phyloP scores from a whole-genome alignment of 2,797 vertebrate species.

The Poeciliopsis presidionis region DNA sequence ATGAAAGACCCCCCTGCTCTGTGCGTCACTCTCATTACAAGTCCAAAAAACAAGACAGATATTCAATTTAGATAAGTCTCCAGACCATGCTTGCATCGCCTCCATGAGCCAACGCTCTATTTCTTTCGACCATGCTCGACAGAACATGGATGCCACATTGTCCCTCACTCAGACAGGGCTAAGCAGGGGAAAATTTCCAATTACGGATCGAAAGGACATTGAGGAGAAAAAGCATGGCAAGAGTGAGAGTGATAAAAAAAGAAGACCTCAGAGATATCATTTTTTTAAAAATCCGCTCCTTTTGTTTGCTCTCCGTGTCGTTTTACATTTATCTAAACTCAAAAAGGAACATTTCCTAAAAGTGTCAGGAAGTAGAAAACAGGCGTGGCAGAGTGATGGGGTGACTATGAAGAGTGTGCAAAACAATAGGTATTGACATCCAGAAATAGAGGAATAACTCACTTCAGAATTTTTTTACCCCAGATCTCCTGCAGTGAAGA shows the following conservation, averaged over 20 bases:
- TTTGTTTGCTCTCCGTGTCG: constrained; percentile 54
- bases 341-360: constrained; percentile 60
- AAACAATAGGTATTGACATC: constrained; percentile 44
- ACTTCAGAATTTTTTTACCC: constrained; percentile 27
- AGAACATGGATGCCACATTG: constrained; percentile 78
- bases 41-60: constrained; percentile 83
- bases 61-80: constrained; percentile 87
- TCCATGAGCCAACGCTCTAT: constrained; percentile 80
- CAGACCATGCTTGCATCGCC: constrained; percentile 73
- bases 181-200: constrained; percentile 79
- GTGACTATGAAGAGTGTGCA: constrained; percentile 27
- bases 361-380: constrained; percentile 32
- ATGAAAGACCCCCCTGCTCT: constrained; percentile 71
- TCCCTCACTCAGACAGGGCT: constrained; percentile 73
- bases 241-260: constrained; percentile 43
- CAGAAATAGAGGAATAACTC: constrained; percentile 46
- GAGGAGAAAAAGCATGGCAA: constrained; percentile 58
- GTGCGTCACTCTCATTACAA: constrained; percentile 80
- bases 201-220: constrained; percentile 78
- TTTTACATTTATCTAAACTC: constrained; percentile 62
- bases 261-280: constrained; percentile 41
- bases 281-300: constrained; percentile 50
- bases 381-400: constrained; percentile 26
- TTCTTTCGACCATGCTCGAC: constrained; percentile 77
- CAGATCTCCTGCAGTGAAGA: constrained; percentile 51